A percentile compares a stretch with the other conserved stretches of the same genome.
These are phyloP conservation scores for Liparis tanakae DNA, from an alignment of 2,797 vertebrate genomes.

Conservation along the genomic window DNA sequence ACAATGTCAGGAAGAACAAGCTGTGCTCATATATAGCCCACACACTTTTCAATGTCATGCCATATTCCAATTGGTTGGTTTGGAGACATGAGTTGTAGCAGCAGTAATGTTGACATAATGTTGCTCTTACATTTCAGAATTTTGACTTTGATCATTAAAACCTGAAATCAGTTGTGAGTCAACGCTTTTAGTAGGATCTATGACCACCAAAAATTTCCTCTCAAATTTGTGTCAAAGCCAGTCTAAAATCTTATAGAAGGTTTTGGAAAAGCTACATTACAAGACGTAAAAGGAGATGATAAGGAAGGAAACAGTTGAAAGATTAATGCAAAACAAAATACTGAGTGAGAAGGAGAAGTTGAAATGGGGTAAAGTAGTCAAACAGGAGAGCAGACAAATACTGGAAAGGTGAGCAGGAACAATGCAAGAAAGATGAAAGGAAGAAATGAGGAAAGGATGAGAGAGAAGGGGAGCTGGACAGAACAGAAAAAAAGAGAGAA, in stretches of 20 bases:
- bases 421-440: slow-evolving; percentile 13
- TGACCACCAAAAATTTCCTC: neutral
- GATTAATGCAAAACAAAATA: slow-evolving; percentile 1
- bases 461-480: slow-evolving; percentile 6
- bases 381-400: slow-evolving; percentile 29
- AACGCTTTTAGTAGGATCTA: neutral
- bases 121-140: neutral
- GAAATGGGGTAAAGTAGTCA: slow-evolving; percentile 1
- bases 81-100: neutral
- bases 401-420: slow-evolving; percentile 66
- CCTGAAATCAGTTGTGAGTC: neutral
- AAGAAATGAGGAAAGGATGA: slow-evolving; percentile 15
- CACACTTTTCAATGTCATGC: neutral
- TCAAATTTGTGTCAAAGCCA: neutral
- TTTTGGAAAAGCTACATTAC: neutral
- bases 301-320: neutral
- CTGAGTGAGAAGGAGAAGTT: neutral
- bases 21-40: neutral
- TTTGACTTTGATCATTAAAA: neutral
- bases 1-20: neutral
- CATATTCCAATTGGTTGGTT: neutral
- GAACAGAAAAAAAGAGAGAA: slow-evolving; percentile 32
- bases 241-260: neutral
- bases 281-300: neutral
- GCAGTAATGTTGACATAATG: neutral